Base-by-base conservation (phyloP, 2,888 invertebrate genomes). In the Dendrolimus houi region DNA sequence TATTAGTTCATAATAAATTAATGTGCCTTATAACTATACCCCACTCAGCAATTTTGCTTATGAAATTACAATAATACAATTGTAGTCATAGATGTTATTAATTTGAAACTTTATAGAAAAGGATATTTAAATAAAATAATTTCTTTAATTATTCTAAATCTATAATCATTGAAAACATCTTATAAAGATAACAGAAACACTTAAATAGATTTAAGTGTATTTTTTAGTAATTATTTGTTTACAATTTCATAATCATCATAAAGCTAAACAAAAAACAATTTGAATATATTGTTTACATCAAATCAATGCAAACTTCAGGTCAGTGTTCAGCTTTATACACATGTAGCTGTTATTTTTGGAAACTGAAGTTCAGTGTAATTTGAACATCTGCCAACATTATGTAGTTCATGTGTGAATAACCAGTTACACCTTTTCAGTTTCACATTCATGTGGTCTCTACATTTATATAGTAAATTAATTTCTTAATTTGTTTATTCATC, bases 331-430 rank as follows among this genome's bases (percentile, higher is more conserved):
- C 74, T 69, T 70, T 65, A 66, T 78, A 74, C 74, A 77, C 71
- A 75, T 76, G 68, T 70, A 64, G 63, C 66, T 56, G 57, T 79
- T 88, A 87, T 86, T 85, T 88, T 83, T 86, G 82, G 87, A 85
- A 70, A 70, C 71, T 67, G 68, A 64, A 69, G 70, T 74, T 75
- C 71, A 71, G 70, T 74, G 67, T 72, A 72, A 72, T 70, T 82
- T 89, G 89, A 87, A 81, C 68, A 64, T 59, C 62, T 78, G 87
- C 89, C 89, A 89, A 85, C 66, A 69, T 67, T 56, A 62, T 62
- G 58, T 57, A 62, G 64, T 65, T 64, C 66, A 62, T 40, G 54
- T n/a, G n/a, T 40, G 29, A 54, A 9, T 54, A 29, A 9, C n/a
- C 9, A 54, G 2, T 40, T 29, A 40, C n/a, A 29, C 9, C 6